Percentiles rank a stretch among this genome's conserved stretches.
Conservation (phyloP, 2,888 invertebrate species). For the Tuta absoluta region DNA sequence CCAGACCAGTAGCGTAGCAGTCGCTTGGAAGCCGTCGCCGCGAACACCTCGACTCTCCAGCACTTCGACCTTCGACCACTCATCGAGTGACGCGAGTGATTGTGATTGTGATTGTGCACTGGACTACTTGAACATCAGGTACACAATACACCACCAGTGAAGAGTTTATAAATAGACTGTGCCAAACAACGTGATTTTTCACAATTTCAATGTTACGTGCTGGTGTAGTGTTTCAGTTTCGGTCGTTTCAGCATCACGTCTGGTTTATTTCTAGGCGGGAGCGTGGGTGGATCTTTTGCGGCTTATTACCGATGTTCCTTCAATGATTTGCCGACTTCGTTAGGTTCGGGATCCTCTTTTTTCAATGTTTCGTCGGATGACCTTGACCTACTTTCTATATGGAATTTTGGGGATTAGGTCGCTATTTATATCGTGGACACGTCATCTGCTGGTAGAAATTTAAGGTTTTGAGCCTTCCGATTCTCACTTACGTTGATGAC, state of each 20-base stretch:
- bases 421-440: conserved; percentile 31
- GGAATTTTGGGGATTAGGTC: conserved; percentile 33
- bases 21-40: conserved; percentile 78
- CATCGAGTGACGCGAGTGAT: conserved; percentile 78
- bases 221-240: conserved; percentile 70
- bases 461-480: conserved; percentile 17
- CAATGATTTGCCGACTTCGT: conserved; percentile 5
- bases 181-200: conserved; percentile 52
- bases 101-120: conserved; percentile 70
- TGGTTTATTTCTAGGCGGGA: conserved; percentile 68
- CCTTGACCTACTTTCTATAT: conserved; percentile 68
- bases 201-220: conserved; percentile 58
- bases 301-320: conserved; percentile 51
- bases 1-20: conserved; percentile 54
- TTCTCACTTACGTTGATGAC: not conserved
- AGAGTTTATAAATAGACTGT: conserved; percentile 47
- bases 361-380: conserved; percentile 50
- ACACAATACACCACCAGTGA: conserved; percentile 34
- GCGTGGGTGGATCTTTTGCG: conserved; percentile 62
- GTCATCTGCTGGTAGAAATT: conserved; percentile 22
- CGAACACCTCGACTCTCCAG: conserved; percentile 74
- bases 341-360: conserved; percentile 31
- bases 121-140: conserved; percentile 51
- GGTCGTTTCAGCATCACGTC: conserved; percentile 52
- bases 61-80: conserved; percentile 75